Base-by-base conservation (phyloP, 2,113 vertebrate species). In the Dicerorhinus sumatrensis region DNA sequence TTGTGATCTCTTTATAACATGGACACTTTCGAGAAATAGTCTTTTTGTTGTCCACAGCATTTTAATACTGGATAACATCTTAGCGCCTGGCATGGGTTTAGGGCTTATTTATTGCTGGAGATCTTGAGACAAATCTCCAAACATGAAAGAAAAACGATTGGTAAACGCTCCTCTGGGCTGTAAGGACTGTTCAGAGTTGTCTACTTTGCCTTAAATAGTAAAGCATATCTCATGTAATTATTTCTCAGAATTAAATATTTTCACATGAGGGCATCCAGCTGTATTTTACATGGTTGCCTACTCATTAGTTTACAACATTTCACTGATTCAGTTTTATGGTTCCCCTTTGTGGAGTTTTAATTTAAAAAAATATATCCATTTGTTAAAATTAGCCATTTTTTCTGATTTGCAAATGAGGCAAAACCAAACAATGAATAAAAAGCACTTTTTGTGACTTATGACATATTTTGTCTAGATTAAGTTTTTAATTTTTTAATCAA, bases 241-340 rank as follows among this genome's bases (percentile, higher is more conserved):
- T 82, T 81, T 83, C 46, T 65, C 29, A 89, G 60, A 82, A 92
- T 75, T 92, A 81, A 75, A 73, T 86, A 65, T 85, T 79, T 85
- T 91, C 86, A 42, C 63, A 12, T 65, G 48, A 70, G 20, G 25
- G 11, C 33, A 39, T 42, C 56, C 11, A 58, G 48, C 36, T 92
- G 54, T 76, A 23, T 62, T 89, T 84, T 63, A 62, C 42, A 23
- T 77, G 81, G 46, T 70, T 70, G 42, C 18, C 51, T 70, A 76
- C 14, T 93, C 51, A 54, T 73, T 63, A 76, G 31, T 76, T 75
- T 63, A 70, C 6, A 70, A 11, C 12, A 67, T 92, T 96, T 92
- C 36, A 36, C 46, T 20, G 17, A 67, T 75, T 75, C 21, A 75
- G 42, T 94, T 94, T 63, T 83, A 51, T 8, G 58, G 48, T 60